Evolutionary conservation across 2,888 invertebrate species (phyloP).

Genomic region (Timema cristinae): DNA sequence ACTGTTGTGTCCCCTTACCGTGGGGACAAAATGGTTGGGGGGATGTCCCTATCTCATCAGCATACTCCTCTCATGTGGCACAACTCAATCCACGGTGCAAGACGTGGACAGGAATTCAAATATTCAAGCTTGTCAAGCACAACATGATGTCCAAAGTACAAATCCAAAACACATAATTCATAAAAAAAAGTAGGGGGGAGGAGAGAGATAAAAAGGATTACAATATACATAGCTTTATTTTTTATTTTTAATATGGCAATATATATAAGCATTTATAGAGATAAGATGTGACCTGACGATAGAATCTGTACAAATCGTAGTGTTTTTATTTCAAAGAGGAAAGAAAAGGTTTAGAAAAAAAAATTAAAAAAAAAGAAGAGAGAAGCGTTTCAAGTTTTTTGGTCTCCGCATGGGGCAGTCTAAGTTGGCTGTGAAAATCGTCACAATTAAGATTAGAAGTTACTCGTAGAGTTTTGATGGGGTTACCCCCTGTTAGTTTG

Average conservation of each 20-base stretch:
- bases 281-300: conserved; percentile 5
- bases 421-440: conserved; percentile 22
- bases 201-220: not conserved
- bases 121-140: not conserved
- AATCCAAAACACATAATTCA: conserved; percentile 5
- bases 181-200: not conserved
- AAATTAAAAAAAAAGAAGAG: no score
- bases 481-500: conserved; percentile 16
- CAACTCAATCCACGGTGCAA: no score
- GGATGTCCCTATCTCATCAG: no score
- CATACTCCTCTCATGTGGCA: no score
- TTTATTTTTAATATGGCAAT: no score
- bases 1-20: no score
- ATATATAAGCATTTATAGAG: no score
- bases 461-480: conserved; percentile 13
- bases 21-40: no score
- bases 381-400: not conserved
- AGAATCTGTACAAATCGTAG: conserved; percentile 14
- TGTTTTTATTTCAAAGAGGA: not conserved
- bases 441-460: conserved; percentile 25
- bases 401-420: not conserved
- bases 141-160: conserved; percentile 2
- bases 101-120: no score
- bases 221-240: no score
- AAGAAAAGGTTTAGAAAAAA: no score